phyloP scores from a whole-genome alignment of 2,797 vertebrate species.

The Mionectes olivaceus region DNA sequence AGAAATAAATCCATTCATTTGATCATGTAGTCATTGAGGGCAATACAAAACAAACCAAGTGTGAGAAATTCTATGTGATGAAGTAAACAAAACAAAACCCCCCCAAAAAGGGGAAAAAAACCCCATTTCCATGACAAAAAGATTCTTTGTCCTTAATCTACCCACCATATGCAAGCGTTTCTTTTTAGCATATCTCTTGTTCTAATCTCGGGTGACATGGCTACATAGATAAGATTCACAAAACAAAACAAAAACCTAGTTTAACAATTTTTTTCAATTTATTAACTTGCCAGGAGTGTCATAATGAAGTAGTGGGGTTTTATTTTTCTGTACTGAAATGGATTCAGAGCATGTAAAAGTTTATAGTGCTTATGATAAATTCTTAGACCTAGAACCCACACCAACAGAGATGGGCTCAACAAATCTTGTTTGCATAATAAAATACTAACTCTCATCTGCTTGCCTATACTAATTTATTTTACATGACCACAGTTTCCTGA shows the following conservation, averaged over 20 bases:
- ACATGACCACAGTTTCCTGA: background rate
- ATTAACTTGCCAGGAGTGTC: conserved; percentile 54
- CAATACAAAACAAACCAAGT: conserved; percentile 96
- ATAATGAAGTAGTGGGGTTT: conserved; percentile 29
- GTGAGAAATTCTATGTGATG: conserved; percentile 95
- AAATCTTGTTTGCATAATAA: background rate
- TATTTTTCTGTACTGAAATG: background rate
- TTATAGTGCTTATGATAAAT: conserved; percentile 10
- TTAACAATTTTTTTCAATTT: conserved; percentile 71
- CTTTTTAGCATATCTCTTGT: conserved; percentile 82
- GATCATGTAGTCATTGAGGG: conserved; percentile 90
- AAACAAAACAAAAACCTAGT: conserved; percentile 72
- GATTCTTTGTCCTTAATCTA: conserved; percentile 89
- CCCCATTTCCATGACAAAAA: conserved; percentile 97
- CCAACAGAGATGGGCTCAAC: background rate
- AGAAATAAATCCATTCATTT: conserved; percentile 93
- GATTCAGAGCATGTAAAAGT: conserved; percentile 49
- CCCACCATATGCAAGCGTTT: conserved; percentile 89
- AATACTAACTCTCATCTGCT: background rate
- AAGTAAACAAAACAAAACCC: conserved; percentile 90
- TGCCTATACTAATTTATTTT: background rate
- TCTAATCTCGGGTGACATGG: conserved; percentile 82
- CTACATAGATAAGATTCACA: conserved; percentile 75
- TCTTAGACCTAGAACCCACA: background rate
- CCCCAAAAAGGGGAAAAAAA: conserved; percentile 68